These are phyloP conservation scores for Beris morrisii DNA, from an alignment of 2,888 invertebrate species.

Conservation along the genomic window DNA sequence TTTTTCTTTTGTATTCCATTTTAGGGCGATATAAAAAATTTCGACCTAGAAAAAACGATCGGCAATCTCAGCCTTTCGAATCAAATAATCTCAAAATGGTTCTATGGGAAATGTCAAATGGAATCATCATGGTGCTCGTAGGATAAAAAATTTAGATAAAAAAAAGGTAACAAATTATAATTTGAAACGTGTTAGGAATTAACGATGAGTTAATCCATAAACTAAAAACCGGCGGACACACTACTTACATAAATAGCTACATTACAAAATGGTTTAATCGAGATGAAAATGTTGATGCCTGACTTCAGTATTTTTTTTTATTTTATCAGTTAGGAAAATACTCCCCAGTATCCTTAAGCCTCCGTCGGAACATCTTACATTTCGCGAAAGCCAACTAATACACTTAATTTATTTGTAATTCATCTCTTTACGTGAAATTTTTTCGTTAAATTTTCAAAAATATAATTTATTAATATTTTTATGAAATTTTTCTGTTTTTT, in stretches of 20 bases:
- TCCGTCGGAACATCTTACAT: too few relatives aligned
- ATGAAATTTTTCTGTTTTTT: not conserved
- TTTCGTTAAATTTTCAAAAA: not conserved
- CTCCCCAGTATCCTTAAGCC: too few relatives aligned
- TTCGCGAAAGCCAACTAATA: not conserved
- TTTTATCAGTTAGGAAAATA: too few relatives aligned
- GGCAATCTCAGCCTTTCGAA: conserved; percentile 68
- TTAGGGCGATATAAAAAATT: conserved; percentile 44
- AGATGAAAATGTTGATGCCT: too few relatives aligned
- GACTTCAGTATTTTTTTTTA: too few relatives aligned
- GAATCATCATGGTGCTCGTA: conserved; percentile 75
- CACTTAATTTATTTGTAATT: conserved; percentile 1
- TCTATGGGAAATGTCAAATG: conserved; percentile 81
- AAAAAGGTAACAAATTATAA: too few relatives aligned
- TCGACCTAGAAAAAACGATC: conserved; percentile 54
- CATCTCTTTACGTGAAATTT: not conserved
- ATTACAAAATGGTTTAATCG: too few relatives aligned
- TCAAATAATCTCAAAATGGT: conserved; percentile 80
- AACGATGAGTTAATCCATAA: too few relatives aligned
- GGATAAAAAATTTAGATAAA: not conserved
- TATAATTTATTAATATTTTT: not conserved
- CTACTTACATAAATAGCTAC: too few relatives aligned
- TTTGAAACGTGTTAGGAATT: too few relatives aligned
- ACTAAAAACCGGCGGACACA: too few relatives aligned
- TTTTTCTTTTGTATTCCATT: conserved; percentile 30